These are phyloP conservation scores for Ostrea denselamellosa DNA, from an alignment of 1,140 invertebrate species.

Conservation along the genomic window DNA sequence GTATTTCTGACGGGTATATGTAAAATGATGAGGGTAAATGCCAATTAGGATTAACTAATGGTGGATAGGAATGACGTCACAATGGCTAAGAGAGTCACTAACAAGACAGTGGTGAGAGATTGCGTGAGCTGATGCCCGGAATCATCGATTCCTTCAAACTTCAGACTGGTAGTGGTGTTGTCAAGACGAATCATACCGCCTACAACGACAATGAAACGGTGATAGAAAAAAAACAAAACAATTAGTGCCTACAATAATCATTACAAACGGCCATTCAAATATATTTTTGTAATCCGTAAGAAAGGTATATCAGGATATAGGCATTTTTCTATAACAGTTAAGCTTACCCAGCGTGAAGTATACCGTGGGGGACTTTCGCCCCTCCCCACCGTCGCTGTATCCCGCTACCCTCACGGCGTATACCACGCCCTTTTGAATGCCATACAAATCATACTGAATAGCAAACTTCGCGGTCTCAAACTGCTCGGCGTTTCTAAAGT, in stretches of 20 bases:
- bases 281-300: no score
- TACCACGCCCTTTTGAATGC: constrained; percentile 57
- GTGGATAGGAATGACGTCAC: background rate
- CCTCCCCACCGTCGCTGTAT: constrained; percentile 62
- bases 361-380: constrained; percentile 60
- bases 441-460: constrained; percentile 52
- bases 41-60: background rate
- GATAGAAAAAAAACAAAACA: no score
- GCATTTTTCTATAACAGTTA: background rate
- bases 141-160: background rate
- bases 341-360: constrained; percentile 69
- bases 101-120: background rate
- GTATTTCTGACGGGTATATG: background rate
- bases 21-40: background rate
- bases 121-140: background rate
- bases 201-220: background rate
- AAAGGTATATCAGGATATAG: no score
- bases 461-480: constrained; percentile 44
- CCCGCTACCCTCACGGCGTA: constrained; percentile 64
- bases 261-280: no score
- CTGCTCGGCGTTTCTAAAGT: constrained; percentile 48
- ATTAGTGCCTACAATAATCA: no score
- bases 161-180: constrained; percentile 11
- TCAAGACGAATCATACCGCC: constrained; percentile 1
- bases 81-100: constrained; percentile 5